Conservation (phyloP, 1,140 invertebrate genomes). For the Riptortus pedestris region DNA sequence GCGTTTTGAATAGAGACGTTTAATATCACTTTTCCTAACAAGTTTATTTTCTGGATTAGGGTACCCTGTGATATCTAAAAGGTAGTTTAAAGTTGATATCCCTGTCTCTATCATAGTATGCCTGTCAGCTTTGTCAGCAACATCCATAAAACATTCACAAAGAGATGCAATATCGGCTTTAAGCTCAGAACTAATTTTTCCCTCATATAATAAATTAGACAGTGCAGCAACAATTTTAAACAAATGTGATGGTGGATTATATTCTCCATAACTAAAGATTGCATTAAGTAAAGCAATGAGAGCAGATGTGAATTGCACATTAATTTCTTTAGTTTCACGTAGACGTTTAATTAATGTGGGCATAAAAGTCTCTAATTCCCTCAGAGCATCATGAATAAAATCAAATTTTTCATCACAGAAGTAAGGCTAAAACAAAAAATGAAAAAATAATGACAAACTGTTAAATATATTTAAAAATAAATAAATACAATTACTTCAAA, state of each 20-base stretch:
- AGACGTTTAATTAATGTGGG: not conserved
- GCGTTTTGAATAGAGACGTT: conserved; percentile 16
- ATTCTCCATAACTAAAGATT: not conserved
- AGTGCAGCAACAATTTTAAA: not conserved
- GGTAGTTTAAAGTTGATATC: not conserved
- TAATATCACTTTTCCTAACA: conserved; percentile 11
- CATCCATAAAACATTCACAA: not conserved
- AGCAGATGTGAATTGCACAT: not conserved
- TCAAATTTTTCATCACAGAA: not conserved
- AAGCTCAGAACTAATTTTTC: not conserved
- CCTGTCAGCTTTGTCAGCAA: not conserved
- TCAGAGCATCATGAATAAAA: not conserved
- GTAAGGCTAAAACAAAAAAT: not conserved
- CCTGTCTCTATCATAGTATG: not conserved
- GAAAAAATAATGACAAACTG: too few species aligned
- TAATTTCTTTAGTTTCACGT: not conserved
- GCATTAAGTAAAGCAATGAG: not conserved
- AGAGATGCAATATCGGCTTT: not conserved
- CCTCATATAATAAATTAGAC: not conserved
- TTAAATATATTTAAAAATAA: too few species aligned
- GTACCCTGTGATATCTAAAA: not conserved
- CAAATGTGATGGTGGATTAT: not conserved
- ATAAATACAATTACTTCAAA: too few species aligned
- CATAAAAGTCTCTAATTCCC: not conserved
- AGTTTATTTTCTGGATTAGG: not conserved